Conservation (phyloP, 1,140 invertebrate species). For the Lordiphosa collinella region DNA sequence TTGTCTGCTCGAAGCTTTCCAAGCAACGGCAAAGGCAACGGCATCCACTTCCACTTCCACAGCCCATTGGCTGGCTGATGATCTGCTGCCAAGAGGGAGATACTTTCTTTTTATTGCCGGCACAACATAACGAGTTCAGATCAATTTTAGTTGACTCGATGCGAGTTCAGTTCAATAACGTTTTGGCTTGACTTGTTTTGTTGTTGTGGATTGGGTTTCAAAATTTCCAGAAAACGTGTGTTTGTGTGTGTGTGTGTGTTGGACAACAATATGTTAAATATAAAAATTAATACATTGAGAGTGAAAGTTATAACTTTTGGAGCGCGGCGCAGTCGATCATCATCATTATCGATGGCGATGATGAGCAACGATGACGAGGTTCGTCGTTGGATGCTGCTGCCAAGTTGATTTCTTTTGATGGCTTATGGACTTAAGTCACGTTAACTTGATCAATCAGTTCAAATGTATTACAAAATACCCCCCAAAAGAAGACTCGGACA, state of each 20-base stretch:
- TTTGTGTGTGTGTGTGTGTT: slow-evolving; percentile 31
- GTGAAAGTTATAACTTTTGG: slow-evolving; percentile 78
- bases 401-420: slow-evolving; percentile 58
- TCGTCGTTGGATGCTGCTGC: slow-evolving; percentile 20
- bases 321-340: slow-evolving; percentile 52
- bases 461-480: slow-evolving; percentile 66
- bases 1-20: slow-evolving; percentile 40
- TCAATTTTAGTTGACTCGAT: slow-evolving; percentile 72
- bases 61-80: slow-evolving; percentile 28
- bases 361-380: slow-evolving; percentile 26
- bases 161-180: slow-evolving; percentile 59
- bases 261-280: slow-evolving; percentile 77
- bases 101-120: slow-evolving; percentile 76
- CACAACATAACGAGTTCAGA: slow-evolving; percentile 74
- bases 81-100: slow-evolving; percentile 56
- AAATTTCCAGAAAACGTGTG: slow-evolving; percentile 43
- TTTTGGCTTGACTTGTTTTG: slow-evolving; percentile 54
- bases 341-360: slow-evolving; percentile 27
- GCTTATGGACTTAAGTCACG: slow-evolving; percentile 49
- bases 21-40: slow-evolving; percentile 14
- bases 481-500: slow-evolving; percentile 15
- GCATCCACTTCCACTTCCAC: slow-evolving; percentile 6
- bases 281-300: slow-evolving; percentile 79
- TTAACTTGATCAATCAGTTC: slow-evolving; percentile 67
- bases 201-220: slow-evolving; percentile 38